Percentiles rank a stretch among this genome's conserved stretches.
phyloP scores from a whole-genome alignment of 2,888 invertebrate species.

The Cosmopolites sordidus region DNA sequence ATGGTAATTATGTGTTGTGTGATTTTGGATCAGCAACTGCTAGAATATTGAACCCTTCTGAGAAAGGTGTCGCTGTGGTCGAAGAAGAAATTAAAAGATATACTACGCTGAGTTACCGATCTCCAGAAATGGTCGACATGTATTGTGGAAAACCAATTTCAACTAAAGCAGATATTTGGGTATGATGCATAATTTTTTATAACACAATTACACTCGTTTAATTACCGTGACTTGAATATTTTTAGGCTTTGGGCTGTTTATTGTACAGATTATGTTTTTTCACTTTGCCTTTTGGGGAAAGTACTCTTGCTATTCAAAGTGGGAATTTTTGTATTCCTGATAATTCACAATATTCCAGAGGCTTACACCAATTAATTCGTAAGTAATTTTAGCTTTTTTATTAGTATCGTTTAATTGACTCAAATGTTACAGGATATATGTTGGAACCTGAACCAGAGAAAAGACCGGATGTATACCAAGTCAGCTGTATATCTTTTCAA shows the following conservation, averaged over 20 bases:
- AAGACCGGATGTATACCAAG: slow-evolving; percentile 85
- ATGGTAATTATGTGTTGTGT: slow-evolving; percentile 80
- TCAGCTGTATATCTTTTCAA: slow-evolving; percentile 68
- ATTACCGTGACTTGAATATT: slow-evolving; percentile 20
- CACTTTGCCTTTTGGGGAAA: slow-evolving; percentile 85
- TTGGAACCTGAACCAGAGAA: slow-evolving; percentile 76
- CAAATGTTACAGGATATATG: slow-evolving; percentile 61
- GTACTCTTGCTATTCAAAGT: slow-evolving; percentile 87
- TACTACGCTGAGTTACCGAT: slow-evolving; percentile 83
- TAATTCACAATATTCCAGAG: slow-evolving; percentile 67
- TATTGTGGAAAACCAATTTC: slow-evolving; percentile 79
- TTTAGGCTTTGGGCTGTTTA: slow-evolving; percentile 79
- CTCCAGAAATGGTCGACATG: slow-evolving; percentile 92
- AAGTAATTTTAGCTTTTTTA: slow-evolving; percentile 40
- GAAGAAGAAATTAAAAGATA: slow-evolving; percentile 84
- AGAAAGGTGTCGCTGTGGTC: slow-evolving; percentile 64
- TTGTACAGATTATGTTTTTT: slow-evolving; percentile 88
- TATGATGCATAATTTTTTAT: slow-evolving; percentile 43
- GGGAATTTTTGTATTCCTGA: slow-evolving; percentile 83
- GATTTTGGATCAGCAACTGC: slow-evolving; percentile 95
- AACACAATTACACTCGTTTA: not conserved
- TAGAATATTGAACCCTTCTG: slow-evolving; percentile 63
- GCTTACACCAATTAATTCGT: slow-evolving; percentile 71
- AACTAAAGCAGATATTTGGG: slow-evolving; percentile 87
- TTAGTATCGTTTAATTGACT: not conserved